Percentiles rank a stretch among this genome's conserved stretches.
phyloP scores from a whole-genome alignment of 2,113 vertebrate genomes.

The Syngnathus scovelli region DNA sequence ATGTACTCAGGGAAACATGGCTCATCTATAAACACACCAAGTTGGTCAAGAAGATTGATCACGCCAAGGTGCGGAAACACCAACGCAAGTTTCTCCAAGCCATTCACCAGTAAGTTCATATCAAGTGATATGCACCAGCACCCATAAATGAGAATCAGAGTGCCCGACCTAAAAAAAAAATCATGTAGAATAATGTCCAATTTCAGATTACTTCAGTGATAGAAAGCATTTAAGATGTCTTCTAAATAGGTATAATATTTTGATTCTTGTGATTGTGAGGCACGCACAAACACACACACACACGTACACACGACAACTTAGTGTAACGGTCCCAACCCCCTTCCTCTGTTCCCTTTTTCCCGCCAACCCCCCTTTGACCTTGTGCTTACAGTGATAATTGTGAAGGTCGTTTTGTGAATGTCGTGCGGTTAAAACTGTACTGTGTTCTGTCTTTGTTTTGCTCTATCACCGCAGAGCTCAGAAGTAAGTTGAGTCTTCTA shows the following conservation, averaged over 20 bases:
- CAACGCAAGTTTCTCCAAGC: constrained; percentile 99
- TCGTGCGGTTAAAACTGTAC: constrained; percentile 75
- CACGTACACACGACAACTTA: constrained; percentile 38
- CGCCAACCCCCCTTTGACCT: constrained; percentile 48
- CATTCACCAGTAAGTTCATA: constrained; percentile 90
- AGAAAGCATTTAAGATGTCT: not conserved
- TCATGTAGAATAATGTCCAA: not conserved
- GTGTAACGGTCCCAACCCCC: constrained; percentile 38
- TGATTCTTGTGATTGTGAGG: constrained; percentile 32
- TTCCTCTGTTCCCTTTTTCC: constrained; percentile 27
- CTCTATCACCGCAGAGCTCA: constrained; percentile 84
- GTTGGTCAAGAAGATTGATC: constrained; percentile 94
- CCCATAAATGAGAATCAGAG: constrained; percentile 5
- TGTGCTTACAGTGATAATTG: constrained; percentile 66
- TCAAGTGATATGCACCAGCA: constrained; percentile 2
- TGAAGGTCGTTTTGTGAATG: constrained; percentile 69
- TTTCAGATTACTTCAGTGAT: constrained; percentile 12
- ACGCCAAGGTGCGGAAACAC: constrained; percentile 95
- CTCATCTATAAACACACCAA: constrained; percentile 98
- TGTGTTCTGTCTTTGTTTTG: constrained; percentile 84
- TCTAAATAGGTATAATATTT: not conserved
- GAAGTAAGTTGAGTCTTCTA: constrained; percentile 84
- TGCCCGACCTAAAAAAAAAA: not conserved
- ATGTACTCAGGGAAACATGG: constrained; percentile 99
- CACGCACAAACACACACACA: constrained; percentile 24